Base-by-base conservation (phyloP, 2,888 invertebrate species). In the Acanthococcus lagerstroemiae region DNA sequence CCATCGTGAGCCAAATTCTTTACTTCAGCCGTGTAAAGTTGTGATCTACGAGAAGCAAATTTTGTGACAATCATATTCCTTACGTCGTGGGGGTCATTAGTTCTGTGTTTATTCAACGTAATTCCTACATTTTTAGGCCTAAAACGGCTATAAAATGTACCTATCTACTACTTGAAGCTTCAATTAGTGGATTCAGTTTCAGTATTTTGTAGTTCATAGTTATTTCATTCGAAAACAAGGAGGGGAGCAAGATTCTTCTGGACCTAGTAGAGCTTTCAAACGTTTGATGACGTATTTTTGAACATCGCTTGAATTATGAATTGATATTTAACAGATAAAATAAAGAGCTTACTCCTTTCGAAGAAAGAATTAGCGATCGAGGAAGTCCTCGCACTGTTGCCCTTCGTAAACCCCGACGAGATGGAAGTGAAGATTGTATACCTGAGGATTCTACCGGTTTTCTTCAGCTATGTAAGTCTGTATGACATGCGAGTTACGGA, bases 391-490 rank as follows among this genome's bases (percentile, higher is more conserved):
- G 17, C 57, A 1, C 15, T 24, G 24, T 26, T 58, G 6, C 58
- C 58, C 7, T 48, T 58, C 22, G 1, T 58, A 2, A 45, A 46
- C 22, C 44, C 19, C 3, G 46, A 27, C 24, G 19, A 58, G 7
- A 19, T 45, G 1, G 27, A 58, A 1, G 48, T 45, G 6, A 58
- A 58, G 9, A 48, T 15, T 12, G 7, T 46, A 15, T 45, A 45
- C 21, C 15, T 58, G 17, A 58, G 27, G 48, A 19, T 58, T 25
- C 4, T 58, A 4, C 58, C 58, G 12, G 58, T 58, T 1, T 15
- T 58, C 6, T 48, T 58, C 26, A 48, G 48, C 19, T 45, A 58
- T n/a, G 48, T 48, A 5, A 58, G 25, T 7, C 21, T 58, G 26
- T 58, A 58, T 21, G 58, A 58, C 15, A 45, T 45, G 1, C 22